phyloP scores from a whole-genome alignment of 2,888 invertebrate species.

The Ornithoptera alexandrae region DNA sequence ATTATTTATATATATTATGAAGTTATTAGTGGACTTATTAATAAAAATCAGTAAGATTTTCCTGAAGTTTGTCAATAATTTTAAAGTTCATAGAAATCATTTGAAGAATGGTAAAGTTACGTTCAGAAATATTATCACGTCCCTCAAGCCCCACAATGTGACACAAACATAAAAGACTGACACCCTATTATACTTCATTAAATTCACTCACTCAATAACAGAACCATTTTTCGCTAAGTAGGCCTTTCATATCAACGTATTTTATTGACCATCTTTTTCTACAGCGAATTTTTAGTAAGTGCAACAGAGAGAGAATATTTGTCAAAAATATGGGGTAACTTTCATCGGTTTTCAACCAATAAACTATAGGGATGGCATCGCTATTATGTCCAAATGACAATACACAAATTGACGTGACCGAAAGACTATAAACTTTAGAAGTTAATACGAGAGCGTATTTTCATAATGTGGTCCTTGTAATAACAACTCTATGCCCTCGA shows the following conservation, averaged over 20 bases:
- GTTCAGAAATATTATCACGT: constrained; percentile 58
- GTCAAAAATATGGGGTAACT: constrained; percentile 65
- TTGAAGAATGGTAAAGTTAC: constrained; percentile 39
- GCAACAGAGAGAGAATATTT: constrained; percentile 48
- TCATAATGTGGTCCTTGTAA: constrained; percentile 31
- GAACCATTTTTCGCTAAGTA: constrained; percentile 68
- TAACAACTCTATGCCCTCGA: constrained; percentile 37
- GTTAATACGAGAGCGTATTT: constrained; percentile 57
- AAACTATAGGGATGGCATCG: constrained; percentile 71
- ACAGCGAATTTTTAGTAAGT: constrained; percentile 28
- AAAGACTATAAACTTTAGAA: constrained; percentile 74
- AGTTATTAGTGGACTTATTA: too few relatives aligned
- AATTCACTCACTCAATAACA: constrained; percentile 70
- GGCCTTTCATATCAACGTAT: constrained; percentile 54
- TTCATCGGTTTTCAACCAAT: constrained; percentile 75
- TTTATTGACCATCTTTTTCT: constrained; percentile 40
- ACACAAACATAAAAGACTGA: constrained; percentile 55
- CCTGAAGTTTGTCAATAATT: neutral
- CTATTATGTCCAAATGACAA: constrained; percentile 79
- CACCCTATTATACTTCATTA: constrained; percentile 69
- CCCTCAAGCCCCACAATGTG: constrained; percentile 41
- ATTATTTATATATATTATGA: neutral
- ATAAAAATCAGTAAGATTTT: neutral
- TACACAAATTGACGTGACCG: constrained; percentile 78
- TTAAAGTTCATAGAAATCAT: neutral